A percentile compares a stretch with the other conserved stretches of the same genome.
phyloP scores from a whole-genome alignment of 2,797 vertebrate genomes.

The Luscinia luscinia region DNA sequence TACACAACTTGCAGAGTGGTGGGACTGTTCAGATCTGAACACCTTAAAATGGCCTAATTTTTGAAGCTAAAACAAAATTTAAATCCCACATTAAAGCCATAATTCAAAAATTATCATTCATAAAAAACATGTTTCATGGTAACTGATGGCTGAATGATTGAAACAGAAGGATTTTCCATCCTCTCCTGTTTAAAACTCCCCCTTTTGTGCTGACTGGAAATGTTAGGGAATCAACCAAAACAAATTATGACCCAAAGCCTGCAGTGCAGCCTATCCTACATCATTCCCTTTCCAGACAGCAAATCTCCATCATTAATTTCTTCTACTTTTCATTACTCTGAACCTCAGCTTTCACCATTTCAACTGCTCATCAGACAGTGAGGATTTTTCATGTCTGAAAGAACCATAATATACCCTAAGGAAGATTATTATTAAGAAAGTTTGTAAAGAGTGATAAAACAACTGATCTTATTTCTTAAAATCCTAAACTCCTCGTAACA shows the following conservation, averaged over 20 bases:
- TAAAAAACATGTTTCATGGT: not conserved
- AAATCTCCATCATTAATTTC: not conserved
- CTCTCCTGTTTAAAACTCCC: not conserved
- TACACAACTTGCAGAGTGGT: not conserved
- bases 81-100: not conserved
- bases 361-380: not conserved
- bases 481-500: accelerated
- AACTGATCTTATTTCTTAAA: not conserved
- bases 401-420: not conserved
- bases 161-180: not conserved
- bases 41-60: not conserved
- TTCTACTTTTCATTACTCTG: not conserved
- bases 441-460: not conserved
- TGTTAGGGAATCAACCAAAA: not conserved
- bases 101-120: not conserved
- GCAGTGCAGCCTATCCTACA: not conserved
- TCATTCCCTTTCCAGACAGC: not conserved
- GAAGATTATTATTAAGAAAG: not conserved
- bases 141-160: not conserved
- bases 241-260: not conserved
- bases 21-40: not conserved
- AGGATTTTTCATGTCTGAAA: not conserved
- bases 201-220: not conserved
- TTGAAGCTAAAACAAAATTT: not conserved
- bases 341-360: not conserved